A percentile compares a stretch with the other conserved stretches of the same genome.
Conservation (phyloP, 2,797 vertebrate species). For the Protonibea diacanthus region DNA sequence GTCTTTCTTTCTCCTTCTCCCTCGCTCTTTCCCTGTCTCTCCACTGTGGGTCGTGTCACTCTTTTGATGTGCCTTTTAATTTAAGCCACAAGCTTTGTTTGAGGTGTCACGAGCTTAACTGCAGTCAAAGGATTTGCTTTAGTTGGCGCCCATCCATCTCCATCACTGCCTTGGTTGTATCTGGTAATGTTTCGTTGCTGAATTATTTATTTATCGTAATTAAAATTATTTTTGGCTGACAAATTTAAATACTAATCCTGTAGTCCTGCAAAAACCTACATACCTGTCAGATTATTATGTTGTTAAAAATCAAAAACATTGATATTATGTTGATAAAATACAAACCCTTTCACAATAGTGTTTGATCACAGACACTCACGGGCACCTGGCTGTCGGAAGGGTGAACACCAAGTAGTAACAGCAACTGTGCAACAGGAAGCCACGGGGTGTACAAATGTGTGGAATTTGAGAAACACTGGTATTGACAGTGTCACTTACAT, state of each 20-base stretch:
- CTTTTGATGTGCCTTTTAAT: not conserved
- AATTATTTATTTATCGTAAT: not conserved
- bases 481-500: not conserved
- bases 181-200: not conserved
- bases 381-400: not conserved
- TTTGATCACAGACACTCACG: not conserved
- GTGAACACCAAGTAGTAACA: not conserved
- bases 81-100: slow-evolving; percentile 14
- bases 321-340: not conserved
- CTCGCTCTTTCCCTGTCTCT: not conserved
- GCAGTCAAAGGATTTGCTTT: slow-evolving; percentile 1
- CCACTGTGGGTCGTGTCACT: not conserved
- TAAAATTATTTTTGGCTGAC: not conserved
- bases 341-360: not conserved
- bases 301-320: not conserved
- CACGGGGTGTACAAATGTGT: slow-evolving; percentile 13
- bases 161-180: too few relatives aligned
- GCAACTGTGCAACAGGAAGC: slow-evolving; percentile 39
- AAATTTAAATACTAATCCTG: not conserved
- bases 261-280: not conserved
- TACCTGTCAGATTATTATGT: not conserved
- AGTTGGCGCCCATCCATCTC: too few relatives aligned
- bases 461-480: not conserved
- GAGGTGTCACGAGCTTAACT: slow-evolving; percentile 21
- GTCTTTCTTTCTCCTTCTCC: not conserved